phyloP scores from a whole-genome alignment of 2,888 invertebrate genomes.

The Caenorhabditis sp. region DNA sequence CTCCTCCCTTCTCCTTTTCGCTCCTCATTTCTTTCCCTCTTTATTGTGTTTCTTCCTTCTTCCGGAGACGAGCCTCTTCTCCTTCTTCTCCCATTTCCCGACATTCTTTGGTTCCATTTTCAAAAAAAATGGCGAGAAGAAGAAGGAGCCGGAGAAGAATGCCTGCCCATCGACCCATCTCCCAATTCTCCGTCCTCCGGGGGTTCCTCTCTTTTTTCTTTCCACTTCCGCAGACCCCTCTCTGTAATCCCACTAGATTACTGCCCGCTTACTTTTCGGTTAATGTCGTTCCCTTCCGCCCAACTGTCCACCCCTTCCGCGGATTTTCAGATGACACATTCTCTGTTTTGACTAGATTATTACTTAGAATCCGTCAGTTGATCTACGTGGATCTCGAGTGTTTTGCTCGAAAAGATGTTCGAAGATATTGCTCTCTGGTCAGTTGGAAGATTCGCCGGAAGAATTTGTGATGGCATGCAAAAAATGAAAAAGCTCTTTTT shows the following conservation, averaged over 20 bases:
- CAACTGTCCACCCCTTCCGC: not conserved
- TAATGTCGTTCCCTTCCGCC: not conserved
- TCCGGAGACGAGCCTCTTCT: slow-evolving; percentile 20
- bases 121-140: not conserved
- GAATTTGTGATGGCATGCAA: slow-evolving; percentile 12
- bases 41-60: slow-evolving; percentile 13
- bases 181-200: slow-evolving; percentile 5
- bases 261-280: slow-evolving; percentile 4
- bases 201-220: not conserved
- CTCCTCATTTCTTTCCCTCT: slow-evolving; percentile 21
- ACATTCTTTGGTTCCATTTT: slow-evolving; percentile 18
- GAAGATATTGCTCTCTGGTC: slow-evolving; percentile 1
- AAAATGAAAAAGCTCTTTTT: not conserved
- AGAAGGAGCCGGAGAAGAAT: not conserved
- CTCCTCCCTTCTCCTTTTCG: no score
- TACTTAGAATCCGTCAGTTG: not conserved
- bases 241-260: slow-evolving; percentile 5
- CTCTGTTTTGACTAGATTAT: not conserved
- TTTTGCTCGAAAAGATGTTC: not conserved
- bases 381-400: not conserved
- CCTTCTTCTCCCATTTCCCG: slow-evolving; percentile 6
- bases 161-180: not conserved
- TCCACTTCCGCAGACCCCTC: not conserved
- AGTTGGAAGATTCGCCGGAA: not conserved
- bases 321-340: slow-evolving; percentile 4